Base-by-base conservation (phyloP, 2,797 vertebrate species). In the Trematocara caparti region DNA sequence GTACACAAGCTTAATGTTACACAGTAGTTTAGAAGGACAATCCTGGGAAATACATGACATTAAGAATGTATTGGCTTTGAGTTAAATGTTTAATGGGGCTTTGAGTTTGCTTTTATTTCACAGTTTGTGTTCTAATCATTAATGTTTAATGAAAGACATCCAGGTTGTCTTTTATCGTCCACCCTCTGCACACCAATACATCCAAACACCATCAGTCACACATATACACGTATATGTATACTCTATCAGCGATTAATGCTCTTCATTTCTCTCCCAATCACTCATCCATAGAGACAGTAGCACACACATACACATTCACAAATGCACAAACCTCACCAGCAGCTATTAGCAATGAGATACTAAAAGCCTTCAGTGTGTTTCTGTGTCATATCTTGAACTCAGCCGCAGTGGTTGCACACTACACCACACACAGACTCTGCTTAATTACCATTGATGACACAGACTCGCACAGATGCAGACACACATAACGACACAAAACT, bases 361-460 rank as follows among this genome's bases (percentile, higher is more conserved):
- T 78, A 74, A 83, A 80, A 84, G 83, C 81, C 71, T 66, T 66
- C 32, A 81, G 40, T 57, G 79, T 75, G 64, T 80, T 76, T 86
- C 24, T 73, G 74, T 82, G 79, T 81, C 76, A 53, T 80, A 86
- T 84, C 73, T 81, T 36, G 73, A 72, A 83, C 57, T 49, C 40
- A 19, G n/a, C 77, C 15, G 17, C 11, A 77, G 78, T 2, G 14
- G 69, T 1, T 81, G 19, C 27, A 76, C 36, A 10, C 75, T 73
- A 27, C 43, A 43, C 53, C 24, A 30, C 51, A 64, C 55, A 45
- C 40, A 4, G 77, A 73, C 81, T 8, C 32, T 11, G 38, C 51
- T 80, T 88, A 91, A 92, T 90, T 86, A 86, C 85, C 73, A 71
- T 32, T 80, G 51, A 83, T 82, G 78, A 79, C 82, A 83, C 66